Percentiles rank a stretch among this genome's conserved stretches.
Conservation (phyloP, 92 coral and sea anemone species). For the Epizoanthus scotinus region DNA sequence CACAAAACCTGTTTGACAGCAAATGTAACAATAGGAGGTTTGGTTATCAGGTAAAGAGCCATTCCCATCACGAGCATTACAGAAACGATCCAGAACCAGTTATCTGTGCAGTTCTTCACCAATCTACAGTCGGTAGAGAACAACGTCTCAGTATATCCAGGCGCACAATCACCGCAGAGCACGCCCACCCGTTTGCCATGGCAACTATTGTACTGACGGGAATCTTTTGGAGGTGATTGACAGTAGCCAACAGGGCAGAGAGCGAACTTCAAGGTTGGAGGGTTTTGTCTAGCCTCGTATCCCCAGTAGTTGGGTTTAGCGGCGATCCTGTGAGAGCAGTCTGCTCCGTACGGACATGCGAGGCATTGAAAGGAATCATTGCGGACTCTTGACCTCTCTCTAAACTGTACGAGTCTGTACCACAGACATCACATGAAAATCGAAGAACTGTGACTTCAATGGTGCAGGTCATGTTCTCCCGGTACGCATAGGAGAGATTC, state of each 20-base stretch:
- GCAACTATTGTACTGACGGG: slow-evolving; percentile 65
- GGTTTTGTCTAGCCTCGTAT: slow-evolving; percentile 34
- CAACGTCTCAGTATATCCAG: slow-evolving; percentile 72
- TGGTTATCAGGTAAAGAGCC: slow-evolving; percentile 66
- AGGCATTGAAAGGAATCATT: slow-evolving; percentile 52
- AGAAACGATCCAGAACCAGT: slow-evolving; percentile 72
- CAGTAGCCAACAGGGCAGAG: slow-evolving; percentile 82
- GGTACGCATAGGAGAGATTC: slow-evolving; percentile 12
- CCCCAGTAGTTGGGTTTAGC: slow-evolving; percentile 84
- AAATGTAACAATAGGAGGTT: slow-evolving; percentile 65
- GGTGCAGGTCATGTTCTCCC: background rate
- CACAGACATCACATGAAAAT: slow-evolving; percentile 24
- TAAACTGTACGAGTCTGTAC: slow-evolving; percentile 24
- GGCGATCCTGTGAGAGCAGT: slow-evolving; percentile 50
- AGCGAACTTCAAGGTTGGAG: slow-evolving; percentile 56
- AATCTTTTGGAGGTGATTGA: slow-evolving; percentile 30
- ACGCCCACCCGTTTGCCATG: slow-evolving; percentile 74
- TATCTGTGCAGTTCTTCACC: slow-evolving; percentile 53
- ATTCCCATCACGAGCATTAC: slow-evolving; percentile 37
- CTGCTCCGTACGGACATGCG: slow-evolving; percentile 82
- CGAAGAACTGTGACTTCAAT: slow-evolving; percentile 14
- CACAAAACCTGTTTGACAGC: slow-evolving; percentile 56
- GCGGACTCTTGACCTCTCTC: slow-evolving; percentile 15
- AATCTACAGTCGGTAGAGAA: slow-evolving; percentile 63
- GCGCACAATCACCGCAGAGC: slow-evolving; percentile 74